Evolutionary conservation across 2,888 invertebrate genomes (phyloP).

Genomic region (Drosophila paracracens): DNA sequence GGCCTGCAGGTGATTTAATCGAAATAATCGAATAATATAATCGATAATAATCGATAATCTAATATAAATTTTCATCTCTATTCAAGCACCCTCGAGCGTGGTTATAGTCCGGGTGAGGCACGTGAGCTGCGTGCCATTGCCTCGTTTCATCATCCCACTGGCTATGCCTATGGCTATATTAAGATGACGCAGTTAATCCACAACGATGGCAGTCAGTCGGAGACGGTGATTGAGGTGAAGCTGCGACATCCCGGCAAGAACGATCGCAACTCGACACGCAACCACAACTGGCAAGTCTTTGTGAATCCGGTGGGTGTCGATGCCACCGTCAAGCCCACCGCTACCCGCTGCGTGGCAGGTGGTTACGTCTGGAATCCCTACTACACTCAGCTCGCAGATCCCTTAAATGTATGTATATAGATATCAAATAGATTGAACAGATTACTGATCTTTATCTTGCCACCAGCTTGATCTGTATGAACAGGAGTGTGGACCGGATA

Average conservation of each 20-base stretch:
- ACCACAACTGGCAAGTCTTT: slow-evolving; percentile 96
- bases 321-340: slow-evolving; percentile 92
- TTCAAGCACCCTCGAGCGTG: slow-evolving; percentile 91
- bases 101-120: slow-evolving; percentile 94
- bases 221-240: slow-evolving; percentile 95
- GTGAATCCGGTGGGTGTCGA: slow-evolving; percentile 97
- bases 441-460: neutral
- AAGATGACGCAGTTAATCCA: slow-evolving; percentile 95
- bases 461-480: slow-evolving; percentile 92
- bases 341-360: slow-evolving; percentile 94
- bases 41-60: neutral
- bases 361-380: slow-evolving; percentile 97
- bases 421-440: neutral
- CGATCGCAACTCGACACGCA: slow-evolving; percentile 92
- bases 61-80: neutral
- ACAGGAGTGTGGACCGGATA: slow-evolving; percentile 94
- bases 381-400: slow-evolving; percentile 95
- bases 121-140: slow-evolving; percentile 94
- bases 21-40: neutral
- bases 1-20: slow-evolving; percentile 87
- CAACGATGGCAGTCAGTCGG: slow-evolving; percentile 93
- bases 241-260: slow-evolving; percentile 94
- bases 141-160: slow-evolving; percentile 94
- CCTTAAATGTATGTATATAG: slow-evolving; percentile 89
- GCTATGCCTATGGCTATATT: slow-evolving; percentile 94